phyloP scores from a whole-genome alignment of 1,140 invertebrate genomes.

The Onthophagus taurus region DNA sequence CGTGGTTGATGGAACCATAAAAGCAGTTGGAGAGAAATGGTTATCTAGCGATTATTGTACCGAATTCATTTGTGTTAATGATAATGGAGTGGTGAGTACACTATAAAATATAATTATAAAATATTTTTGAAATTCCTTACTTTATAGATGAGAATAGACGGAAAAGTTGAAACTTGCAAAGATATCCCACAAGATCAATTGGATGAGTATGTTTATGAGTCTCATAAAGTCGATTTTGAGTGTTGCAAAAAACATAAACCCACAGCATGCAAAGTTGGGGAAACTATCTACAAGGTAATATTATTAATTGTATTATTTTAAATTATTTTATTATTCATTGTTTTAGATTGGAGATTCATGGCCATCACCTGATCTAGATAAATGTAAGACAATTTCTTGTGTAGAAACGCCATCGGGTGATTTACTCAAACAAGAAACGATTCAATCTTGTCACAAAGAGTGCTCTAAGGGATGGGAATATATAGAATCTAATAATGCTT shows the following conservation, averaged over 20 bases:
- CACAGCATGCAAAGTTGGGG: slow-evolving; percentile 22
- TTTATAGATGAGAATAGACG: not conserved
- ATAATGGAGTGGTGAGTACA: slow-evolving; percentile 44
- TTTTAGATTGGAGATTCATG: slow-evolving; percentile 47
- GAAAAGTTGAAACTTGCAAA: not conserved
- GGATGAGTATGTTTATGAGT: not conserved
- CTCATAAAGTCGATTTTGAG: not conserved
- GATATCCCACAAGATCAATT: too few species aligned
- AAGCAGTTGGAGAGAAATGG: slow-evolving; percentile 46
- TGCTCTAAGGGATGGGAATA: slow-evolving; percentile 42
- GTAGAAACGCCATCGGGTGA: slow-evolving; percentile 39
- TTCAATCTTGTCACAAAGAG: slow-evolving; percentile 43
- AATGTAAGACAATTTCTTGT: slow-evolving; percentile 53
- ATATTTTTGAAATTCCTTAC: slow-evolving; percentile 25
- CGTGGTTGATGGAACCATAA: slow-evolving; percentile 42
- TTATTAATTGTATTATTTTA: slow-evolving; percentile 2
- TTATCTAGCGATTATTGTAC: slow-evolving; percentile 49
- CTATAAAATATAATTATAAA: not conserved
- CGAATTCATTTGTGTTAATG: slow-evolving; percentile 44
- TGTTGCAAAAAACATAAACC: not conserved
- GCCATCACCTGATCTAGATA: slow-evolving; percentile 42
- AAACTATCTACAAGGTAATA: slow-evolving; percentile 39
- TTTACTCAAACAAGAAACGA: slow-evolving; percentile 41
- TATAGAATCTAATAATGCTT: slow-evolving; percentile 38
- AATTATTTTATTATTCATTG: slow-evolving; percentile 9